Percentiles rank a stretch among this genome's conserved stretches.
phyloP scores from a whole-genome alignment of 2,113 vertebrate genomes.

The Pelusios castaneus region DNA sequence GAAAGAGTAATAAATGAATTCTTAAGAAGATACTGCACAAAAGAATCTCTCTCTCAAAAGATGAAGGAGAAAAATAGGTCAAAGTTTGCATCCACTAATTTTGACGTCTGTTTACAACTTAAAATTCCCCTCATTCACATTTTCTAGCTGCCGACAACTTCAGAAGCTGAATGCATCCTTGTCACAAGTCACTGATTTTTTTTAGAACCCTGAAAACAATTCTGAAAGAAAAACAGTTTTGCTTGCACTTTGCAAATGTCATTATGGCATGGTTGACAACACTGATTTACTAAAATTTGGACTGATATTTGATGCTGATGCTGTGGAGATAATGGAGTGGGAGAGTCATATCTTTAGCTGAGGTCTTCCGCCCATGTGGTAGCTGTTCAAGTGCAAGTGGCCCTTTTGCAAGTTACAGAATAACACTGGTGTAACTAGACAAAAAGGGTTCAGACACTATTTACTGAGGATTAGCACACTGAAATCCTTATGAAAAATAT shows the following conservation, averaged over 20 bases:
- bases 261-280: rapidly evolving
- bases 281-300: not conserved
- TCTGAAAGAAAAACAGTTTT: not conserved
- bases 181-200: not conserved
- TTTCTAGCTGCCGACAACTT: not conserved
- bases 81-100: not conserved
- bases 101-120: not conserved
- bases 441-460: not conserved
- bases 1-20: not conserved
- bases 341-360: not conserved
- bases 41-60: not conserved
- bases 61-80: not conserved
- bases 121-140: not conserved
- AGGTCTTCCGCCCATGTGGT: not conserved
- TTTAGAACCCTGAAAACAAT: not conserved
- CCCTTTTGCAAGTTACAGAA: not conserved
- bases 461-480: not conserved
- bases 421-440: not conserved
- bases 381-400: not conserved
- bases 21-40: not conserved
- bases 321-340: not conserved
- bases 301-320: not conserved
- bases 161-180: not conserved
- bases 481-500: not conserved
- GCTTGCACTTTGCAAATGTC: not conserved